A percentile compares a stretch with the other conserved stretches of the same genome.
phyloP scores from a whole-genome alignment of 2,113 vertebrate species.

The Neofelis nebulosa region DNA sequence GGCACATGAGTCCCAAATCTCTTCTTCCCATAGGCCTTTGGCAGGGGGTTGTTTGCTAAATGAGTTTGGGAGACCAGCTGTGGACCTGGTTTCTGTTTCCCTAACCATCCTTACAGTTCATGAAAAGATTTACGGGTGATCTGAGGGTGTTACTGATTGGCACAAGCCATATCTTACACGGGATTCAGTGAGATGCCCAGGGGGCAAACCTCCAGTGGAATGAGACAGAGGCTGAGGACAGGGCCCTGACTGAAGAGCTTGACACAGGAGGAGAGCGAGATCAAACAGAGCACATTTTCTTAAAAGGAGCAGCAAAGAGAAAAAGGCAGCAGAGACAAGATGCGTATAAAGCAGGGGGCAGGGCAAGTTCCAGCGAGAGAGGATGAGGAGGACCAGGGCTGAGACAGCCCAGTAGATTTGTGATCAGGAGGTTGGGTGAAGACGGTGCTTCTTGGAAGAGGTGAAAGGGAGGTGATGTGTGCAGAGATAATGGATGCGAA shows the following conservation, averaged over 20 bases:
- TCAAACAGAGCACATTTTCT: neutral
- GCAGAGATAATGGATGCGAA: neutral
- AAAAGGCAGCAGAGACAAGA: neutral
- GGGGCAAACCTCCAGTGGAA: neutral
- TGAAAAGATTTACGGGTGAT: neutral
- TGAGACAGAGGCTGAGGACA: neutral
- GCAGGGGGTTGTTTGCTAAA: neutral
- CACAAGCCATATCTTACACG: neutral
- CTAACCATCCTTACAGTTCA: neutral
- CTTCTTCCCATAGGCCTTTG: neutral
- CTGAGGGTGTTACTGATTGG: neutral
- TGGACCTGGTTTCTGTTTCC: neutral
- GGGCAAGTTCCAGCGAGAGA: neutral
- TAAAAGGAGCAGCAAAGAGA: neutral
- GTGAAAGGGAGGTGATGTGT: neutral
- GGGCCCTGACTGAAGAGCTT: neutral
- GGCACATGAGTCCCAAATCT: neutral
- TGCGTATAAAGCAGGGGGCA: rapidly evolving
- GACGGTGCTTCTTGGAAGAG: neutral
- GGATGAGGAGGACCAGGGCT: neutral
- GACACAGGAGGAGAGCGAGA: neutral
- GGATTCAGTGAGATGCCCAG: neutral
- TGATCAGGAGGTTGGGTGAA: neutral
- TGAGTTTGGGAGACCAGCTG: neutral
- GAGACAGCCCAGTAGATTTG: neutral